A percentile compares a stretch with the other conserved stretches of the same genome.
These are phyloP conservation scores for Andricus grossulariae DNA, from an alignment of 1,140 invertebrate species.

Conservation along the genomic window DNA sequence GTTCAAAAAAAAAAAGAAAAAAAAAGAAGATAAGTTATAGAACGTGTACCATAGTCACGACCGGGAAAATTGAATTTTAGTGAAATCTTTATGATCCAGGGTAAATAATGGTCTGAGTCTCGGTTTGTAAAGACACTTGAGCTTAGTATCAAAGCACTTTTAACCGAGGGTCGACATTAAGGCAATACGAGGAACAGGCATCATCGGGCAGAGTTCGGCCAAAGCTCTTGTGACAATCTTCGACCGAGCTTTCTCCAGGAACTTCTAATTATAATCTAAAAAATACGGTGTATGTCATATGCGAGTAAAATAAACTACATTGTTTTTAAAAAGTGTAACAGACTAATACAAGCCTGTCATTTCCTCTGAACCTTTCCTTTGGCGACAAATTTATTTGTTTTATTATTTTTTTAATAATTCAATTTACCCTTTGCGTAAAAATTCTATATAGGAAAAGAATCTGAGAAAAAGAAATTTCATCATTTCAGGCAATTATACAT, in stretches of 20 bases:
- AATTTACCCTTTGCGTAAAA: neutral
- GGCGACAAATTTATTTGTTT: neutral
- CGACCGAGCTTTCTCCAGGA: conserved; percentile 61
- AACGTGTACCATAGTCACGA: conserved; percentile 51
- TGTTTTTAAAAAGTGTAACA: conserved; percentile 73
- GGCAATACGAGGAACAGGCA: conserved; percentile 70
- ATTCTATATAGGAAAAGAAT: neutral
- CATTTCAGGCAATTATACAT: too few species aligned
- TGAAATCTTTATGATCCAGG: conserved; percentile 72
- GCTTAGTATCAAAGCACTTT: conserved; percentile 62
- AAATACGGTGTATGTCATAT: conserved; percentile 77
- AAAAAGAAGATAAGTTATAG: neutral
- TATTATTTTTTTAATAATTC: neutral
- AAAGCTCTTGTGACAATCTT: conserved; percentile 58
- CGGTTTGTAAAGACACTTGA: conserved; percentile 61
- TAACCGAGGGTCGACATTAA: conserved; percentile 71
- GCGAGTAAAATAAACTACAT: conserved; percentile 77
- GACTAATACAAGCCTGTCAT: neutral
- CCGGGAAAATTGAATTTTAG: conserved; percentile 67
- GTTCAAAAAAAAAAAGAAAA: conserved; percentile 46
- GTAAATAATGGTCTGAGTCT: conserved; percentile 71
- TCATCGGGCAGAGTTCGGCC: conserved; percentile 61
- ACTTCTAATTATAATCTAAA: conserved; percentile 73
- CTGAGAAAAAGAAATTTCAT: too few species aligned
- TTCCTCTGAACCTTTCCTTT: neutral